Evolutionary conservation across 1,140 invertebrate species (phyloP).

Genomic region (Leptinotarsa texana): DNA sequence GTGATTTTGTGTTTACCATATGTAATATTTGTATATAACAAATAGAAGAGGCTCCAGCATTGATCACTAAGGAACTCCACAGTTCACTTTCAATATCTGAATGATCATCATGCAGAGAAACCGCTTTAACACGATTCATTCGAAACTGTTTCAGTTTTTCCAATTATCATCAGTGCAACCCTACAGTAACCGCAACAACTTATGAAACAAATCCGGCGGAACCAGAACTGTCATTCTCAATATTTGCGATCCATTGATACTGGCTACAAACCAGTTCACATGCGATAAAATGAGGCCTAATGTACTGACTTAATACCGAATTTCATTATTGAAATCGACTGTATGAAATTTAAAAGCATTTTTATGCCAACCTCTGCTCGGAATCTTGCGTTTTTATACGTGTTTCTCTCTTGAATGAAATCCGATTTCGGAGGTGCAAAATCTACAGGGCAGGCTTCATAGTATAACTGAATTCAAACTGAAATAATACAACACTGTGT

Average conservation of each 20-base stretch:
- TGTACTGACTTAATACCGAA: constrained; percentile 47
- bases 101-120: too few species aligned
- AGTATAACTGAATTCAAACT: background rate
- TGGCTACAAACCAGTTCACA: constrained; percentile 37
- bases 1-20: too few species aligned
- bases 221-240: constrained; percentile 31
- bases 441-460: background rate
- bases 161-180: background rate
- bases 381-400: constrained; percentile 24
- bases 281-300: constrained; percentile 42
- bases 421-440: constrained; percentile 28
- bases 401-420: constrained; percentile 29
- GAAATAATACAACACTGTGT: too few species aligned
- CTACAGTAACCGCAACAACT: background rate
- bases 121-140: background rate
- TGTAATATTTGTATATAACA: too few species aligned
- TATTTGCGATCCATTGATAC: constrained; percentile 46
- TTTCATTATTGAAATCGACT: constrained; percentile 44
- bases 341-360: constrained; percentile 43
- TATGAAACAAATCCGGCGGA: background rate
- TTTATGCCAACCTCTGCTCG: constrained; percentile 28
- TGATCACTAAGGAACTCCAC: too few species aligned
- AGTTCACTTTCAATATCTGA: too few species aligned
- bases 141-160: background rate
- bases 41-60: too few species aligned